Base-by-base conservation (phyloP, 1,140 invertebrate genomes). In the Neuroterus valhalla region DNA sequence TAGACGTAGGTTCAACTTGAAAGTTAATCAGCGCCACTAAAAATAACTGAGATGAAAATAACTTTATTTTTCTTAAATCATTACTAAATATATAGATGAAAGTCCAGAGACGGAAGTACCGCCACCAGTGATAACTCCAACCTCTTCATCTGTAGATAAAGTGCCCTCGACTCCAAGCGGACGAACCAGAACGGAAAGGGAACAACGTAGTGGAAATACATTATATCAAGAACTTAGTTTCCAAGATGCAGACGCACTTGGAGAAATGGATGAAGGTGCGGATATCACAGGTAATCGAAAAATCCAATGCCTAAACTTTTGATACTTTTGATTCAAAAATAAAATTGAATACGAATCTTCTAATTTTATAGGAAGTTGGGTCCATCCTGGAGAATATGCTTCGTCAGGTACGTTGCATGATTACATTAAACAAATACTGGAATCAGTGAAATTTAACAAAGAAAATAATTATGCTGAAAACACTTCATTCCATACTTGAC, bases 321-420 rank as follows among this genome's bases (percentile, higher is more conserved):
- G n/a, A n/a, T n/a, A n/a, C 19, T 14, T 62, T 38, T 62, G 12
- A 12, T 68, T 15, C 31, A 8, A 38, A 38, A 5, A 8, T 8
- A 38, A 5, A 38, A 38, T 8, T 38, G 10, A 38, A 38, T 10
- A 38, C 31, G 12, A n/a, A 31, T 70, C 50, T 46, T 38, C 73
- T 72, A 14, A 3, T 72, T 77, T 90, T 88, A 74, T 90, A 98
- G 98, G 98, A 85, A 96, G 96, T 88, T 97, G 96, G 95, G 97
- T 99, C 76, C 97, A 99, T 93, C 98, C 98, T 83, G 98, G 97
- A 86, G 98, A 99, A 91, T 99, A 98, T 92, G 97, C 98, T 46
- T 98, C 97, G 74, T 98, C 98, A 91, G 98, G 98, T 99, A 94
- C 91, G 92, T 92, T 85, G 17, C n/a, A 17, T 48, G 45, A 23